Percentiles rank a stretch among this genome's conserved stretches.
phyloP scores from a whole-genome alignment of 2,113 vertebrate genomes.

The Engraulis encrasicolus region DNA sequence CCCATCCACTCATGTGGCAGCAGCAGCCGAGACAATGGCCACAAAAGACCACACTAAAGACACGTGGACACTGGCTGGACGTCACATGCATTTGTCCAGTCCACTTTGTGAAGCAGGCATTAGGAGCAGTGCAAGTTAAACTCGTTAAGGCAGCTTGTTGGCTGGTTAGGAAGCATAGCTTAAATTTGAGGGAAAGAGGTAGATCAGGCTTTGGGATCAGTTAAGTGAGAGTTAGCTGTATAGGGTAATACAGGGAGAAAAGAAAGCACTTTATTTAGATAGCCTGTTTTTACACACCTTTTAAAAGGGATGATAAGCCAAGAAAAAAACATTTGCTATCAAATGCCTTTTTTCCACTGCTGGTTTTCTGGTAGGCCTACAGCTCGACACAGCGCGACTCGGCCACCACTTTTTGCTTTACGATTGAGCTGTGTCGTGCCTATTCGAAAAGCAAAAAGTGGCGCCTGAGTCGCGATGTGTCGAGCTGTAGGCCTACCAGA shows the following conservation, averaged over 20 bases:
- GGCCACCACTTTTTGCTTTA: too few relatives aligned
- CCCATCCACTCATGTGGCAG: constrained; percentile 15
- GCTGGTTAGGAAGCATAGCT: background rate
- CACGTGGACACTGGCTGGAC: background rate
- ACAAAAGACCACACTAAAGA: background rate
- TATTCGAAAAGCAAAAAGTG: too few relatives aligned
- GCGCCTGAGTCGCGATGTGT: too few relatives aligned
- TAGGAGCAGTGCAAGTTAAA: constrained; percentile 2
- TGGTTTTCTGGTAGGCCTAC: too few relatives aligned
- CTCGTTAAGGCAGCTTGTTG: background rate
- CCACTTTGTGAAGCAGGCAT: background rate
- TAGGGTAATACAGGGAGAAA: background rate
- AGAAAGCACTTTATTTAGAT: background rate
- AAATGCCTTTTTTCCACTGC: too few relatives aligned
- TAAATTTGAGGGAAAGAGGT: background rate
- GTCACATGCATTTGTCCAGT: background rate
- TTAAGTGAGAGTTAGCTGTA: background rate
- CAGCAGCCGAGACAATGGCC: background rate
- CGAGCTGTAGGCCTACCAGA: too few relatives aligned
- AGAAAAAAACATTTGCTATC: background rate
- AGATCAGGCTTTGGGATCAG: background rate
- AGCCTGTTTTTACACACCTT: background rate
- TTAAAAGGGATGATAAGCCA: background rate
- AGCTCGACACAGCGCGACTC: too few relatives aligned
- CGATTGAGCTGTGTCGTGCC: too few relatives aligned